Base-by-base conservation (phyloP, 1,140 invertebrate genomes). In the Cydia splendana region DNA sequence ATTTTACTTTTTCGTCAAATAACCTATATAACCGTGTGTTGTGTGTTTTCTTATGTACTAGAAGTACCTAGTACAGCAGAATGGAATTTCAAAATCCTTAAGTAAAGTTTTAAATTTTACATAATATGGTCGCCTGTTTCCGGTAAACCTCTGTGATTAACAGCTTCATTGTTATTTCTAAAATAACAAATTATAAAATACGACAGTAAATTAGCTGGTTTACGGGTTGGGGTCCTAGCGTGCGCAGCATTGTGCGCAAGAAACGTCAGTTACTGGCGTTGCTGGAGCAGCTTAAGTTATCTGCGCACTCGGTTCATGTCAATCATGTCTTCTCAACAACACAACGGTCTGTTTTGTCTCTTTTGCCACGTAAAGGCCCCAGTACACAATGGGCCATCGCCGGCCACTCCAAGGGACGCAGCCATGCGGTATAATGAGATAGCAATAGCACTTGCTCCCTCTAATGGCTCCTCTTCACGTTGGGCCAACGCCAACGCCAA, bases 131-230 rank as follows among this genome's bases (percentile, higher is more conserved):
- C 57, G 20, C 57, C 57, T 62, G 18, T 62, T 62, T 9, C n/a
- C 57, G 57, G 57, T 24, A 62, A 20, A 24, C 18, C 3, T 20
- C 0, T 62, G 57, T 62, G 20, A 62, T 62, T 62, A 62, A 62
- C 9, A 62, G 57, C 57, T 62, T 24, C 57, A 24, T 62, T 62
- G 57, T 62, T 2, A 6, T 57, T 62, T 62, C 57, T 24, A 24
- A 62, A 62, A 24, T 62, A 20, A 62, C 9, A 62, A 62, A 20
- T 62, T 62, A 62, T 62, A 24, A 62, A 62, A 62, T 62, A 62
- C 57, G 57, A 62, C 20, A 62, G 15, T 62, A 62, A 62, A 62
- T 62, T 12, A 24, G 9, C 57, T 62, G 18, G 9, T 62, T 62
- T 62, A 62, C 20, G 57, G 6, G n/a, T 53, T 53, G 51, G 51